These are phyloP conservation scores for Watersipora subatra DNA, from an alignment of 1,140 invertebrate species.

Conservation along the genomic window DNA sequence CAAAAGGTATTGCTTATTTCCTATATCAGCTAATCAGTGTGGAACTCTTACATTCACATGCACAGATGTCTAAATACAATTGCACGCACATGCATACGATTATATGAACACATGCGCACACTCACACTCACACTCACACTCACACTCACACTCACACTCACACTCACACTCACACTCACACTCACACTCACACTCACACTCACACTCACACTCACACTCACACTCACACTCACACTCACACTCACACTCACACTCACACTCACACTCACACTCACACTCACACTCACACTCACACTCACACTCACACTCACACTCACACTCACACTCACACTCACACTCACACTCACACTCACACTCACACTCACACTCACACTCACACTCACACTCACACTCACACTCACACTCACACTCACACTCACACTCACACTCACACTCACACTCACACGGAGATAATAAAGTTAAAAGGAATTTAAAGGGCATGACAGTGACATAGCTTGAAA, in stretches of 20 bases:
- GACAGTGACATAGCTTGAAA: no score
- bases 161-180: background rate
- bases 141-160: background rate
- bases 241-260: conserved; percentile 6
- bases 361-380: conserved; percentile 3
- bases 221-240: conserved; percentile 6
- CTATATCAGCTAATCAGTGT: no score
- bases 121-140: background rate
- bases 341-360: background rate
- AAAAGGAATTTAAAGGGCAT: background rate
- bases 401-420: background rate
- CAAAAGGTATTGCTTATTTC: no score
- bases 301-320: background rate
- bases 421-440: background rate
- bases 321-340: background rate
- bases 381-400: background rate
- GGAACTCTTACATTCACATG: no score
- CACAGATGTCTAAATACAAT: conserved; percentile 9
- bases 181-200: background rate
- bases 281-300: conserved; percentile 1
- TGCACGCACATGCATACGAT: conserved; percentile 14
- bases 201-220: conserved; percentile 2
- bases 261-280: background rate
- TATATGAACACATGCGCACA: conserved; percentile 15
- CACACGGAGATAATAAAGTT: background rate